Percentiles rank a stretch among this genome's conserved stretches.
Evolutionary conservation across 2,113 vertebrate genomes (phyloP).

Genomic region (Pungitius pungitius): DNA sequence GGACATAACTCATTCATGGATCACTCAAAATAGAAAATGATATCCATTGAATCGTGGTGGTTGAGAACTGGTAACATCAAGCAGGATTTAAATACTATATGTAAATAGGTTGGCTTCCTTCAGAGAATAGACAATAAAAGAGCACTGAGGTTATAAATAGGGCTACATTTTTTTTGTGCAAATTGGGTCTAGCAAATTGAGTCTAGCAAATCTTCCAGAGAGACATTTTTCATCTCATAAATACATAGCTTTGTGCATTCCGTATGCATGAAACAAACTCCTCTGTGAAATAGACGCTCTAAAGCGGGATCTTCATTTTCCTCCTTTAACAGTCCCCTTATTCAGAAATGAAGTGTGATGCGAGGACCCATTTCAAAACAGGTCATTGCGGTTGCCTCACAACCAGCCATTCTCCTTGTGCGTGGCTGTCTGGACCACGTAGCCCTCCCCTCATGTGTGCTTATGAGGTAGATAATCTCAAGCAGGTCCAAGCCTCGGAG

Average conservation of each 20-base stretch:
- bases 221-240: neutral
- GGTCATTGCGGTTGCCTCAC: conserved; percentile 34
- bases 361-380: conserved; percentile 36
- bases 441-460: conserved; percentile 38
- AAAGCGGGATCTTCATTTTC: neutral
- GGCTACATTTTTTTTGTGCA: neutral
- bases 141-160: neutral
- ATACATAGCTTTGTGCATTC: neutral
- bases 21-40: neutral
- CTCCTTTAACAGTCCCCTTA: conserved; percentile 23
- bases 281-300: neutral
- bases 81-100: neutral
- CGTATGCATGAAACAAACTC: neutral
- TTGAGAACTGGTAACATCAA: neutral
- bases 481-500: conserved; percentile 22
- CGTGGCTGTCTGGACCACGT: conserved; percentile 25
- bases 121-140: neutral
- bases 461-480: conserved; percentile 53
- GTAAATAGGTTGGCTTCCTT: neutral
- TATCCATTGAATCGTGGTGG: neutral
- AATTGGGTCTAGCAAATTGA: neutral
- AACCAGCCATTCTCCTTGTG: conserved; percentile 13
- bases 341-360: conserved; percentile 4
- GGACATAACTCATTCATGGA: neutral
- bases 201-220: neutral